Conservation (phyloP, 2,888 invertebrate species). For the Tenthredo scrophulariae region DNA sequence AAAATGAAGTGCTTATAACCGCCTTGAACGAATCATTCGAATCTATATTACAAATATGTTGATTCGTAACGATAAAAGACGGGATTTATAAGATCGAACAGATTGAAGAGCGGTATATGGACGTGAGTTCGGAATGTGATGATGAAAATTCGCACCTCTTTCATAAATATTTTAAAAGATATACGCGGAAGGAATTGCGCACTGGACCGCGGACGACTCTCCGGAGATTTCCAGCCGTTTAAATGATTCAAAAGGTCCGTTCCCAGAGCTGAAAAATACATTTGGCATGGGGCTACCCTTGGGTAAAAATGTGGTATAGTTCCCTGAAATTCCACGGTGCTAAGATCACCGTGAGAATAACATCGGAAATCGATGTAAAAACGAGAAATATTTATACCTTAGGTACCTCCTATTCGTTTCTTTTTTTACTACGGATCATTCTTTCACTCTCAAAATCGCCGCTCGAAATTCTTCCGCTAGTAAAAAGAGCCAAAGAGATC, state of each 20-base stretch:
- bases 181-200: conserved; percentile 27
- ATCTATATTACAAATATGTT: not conserved
- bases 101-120: not conserved
- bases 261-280: conserved; percentile 40
- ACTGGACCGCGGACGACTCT: conserved; percentile 39
- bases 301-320: conserved; percentile 18
- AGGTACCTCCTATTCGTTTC: too few relatives aligned
- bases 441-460: not conserved
- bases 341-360: conserved; percentile 44
- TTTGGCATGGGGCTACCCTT: not conserved
- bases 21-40: not conserved
- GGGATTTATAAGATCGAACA: not conserved
- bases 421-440: not conserved
- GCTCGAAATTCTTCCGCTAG: not conserved
- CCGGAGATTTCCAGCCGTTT: conserved; percentile 18
- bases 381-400: conserved; percentile 22
- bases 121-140: not conserved
- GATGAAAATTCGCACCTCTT: conserved; percentile 49
- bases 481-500: not conserved
- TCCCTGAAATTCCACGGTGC: conserved; percentile 12
- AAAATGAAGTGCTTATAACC: not conserved
- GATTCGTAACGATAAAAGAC: not conserved
- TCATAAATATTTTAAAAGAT: conserved; percentile 18
- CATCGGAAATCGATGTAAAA: conserved; percentile 32
- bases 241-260: conserved; percentile 43